Base-by-base conservation (phyloP, 2,888 invertebrate species). In the Thymelicus acteon region DNA sequence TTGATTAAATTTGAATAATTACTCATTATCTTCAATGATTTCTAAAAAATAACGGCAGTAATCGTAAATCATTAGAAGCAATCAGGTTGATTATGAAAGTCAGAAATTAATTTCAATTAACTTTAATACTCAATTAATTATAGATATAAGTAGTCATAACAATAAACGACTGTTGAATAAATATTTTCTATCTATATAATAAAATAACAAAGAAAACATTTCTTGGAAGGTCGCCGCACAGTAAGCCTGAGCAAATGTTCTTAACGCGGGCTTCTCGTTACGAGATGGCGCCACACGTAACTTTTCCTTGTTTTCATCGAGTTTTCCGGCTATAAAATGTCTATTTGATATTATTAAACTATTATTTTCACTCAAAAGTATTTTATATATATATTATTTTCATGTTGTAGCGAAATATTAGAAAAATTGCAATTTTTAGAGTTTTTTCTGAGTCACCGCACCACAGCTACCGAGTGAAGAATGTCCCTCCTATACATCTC, bases 211-310 rank as follows among this genome's bases (percentile, higher is more conserved):
- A 19, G 60, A 44, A 24, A 60, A 44, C 24, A 44, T 44, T 60
- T 60, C 19, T 19, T 12, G 19, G n/a, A 44, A 44, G 19, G 15
- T 5, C 31, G 31, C 31, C 31, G 31, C 31, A 3, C 7, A 5
- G 47, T 12, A 47, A 15, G 10, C 1, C 5, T 13, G 61, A 66
- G 31, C 39, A 60, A 60, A 60, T 44, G 64, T 69, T 73, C 57
- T 40, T 63, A 70, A 47, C 40, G 60, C 39, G 40, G 1, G 62
- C 92, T 88, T 68, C 92, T 89, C 93, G 76, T 75, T 87, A 71
- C 86, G 81, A 93, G 93, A 92, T 92, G 93, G 89, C 91, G 84
- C 19, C 79, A 77, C 60, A 72, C 72, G 89, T 80, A 76, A 78
- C 79, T 89, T 89, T 89, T 80, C 83, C 68, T 58, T 57, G 77